These are phyloP conservation scores for Meta bourneti DNA, from an alignment of 2,888 invertebrate genomes.

Conservation along the genomic window DNA sequence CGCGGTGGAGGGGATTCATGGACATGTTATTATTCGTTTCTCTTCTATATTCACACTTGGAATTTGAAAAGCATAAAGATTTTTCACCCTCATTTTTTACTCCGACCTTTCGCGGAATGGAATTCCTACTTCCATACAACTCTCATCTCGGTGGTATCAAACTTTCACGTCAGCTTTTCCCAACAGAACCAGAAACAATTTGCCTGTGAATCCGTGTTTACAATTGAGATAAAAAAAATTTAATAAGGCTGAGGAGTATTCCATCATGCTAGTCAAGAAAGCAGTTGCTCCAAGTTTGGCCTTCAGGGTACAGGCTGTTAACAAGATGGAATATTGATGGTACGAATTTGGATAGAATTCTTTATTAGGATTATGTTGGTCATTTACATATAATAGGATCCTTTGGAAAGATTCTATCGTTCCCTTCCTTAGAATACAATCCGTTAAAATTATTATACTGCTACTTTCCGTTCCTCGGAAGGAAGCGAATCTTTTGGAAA, in stretches of 20 bases:
- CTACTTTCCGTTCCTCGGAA: too few species aligned
- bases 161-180: neutral
- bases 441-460: too few species aligned
- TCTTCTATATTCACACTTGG: constrained; percentile 22
- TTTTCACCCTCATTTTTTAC: constrained; percentile 27
- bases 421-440: too few species aligned
- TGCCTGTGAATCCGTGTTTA: constrained; percentile 5
- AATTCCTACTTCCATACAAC: neutral
- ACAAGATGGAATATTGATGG: too few species aligned
- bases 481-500: too few species aligned
- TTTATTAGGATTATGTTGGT: too few species aligned
- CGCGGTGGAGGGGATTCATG: constrained; percentile 38
- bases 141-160: neutral
- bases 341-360: too few species aligned
- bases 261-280: too few species aligned
- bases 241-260: neutral
- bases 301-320: too few species aligned
- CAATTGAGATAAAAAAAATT: neutral
- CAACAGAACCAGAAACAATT: neutral
- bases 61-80: constrained; percentile 44
- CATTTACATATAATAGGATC: too few species aligned
- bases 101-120: neutral
- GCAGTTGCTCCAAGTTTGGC: too few species aligned
- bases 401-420: too few species aligned
- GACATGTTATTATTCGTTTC: constrained; percentile 26